Percentiles rank a stretch among this genome's conserved stretches.
These are phyloP conservation scores for Macrotrachela quadricornifera DNA, from an alignment of 1,140 invertebrate genomes.

Conservation along the genomic window DNA sequence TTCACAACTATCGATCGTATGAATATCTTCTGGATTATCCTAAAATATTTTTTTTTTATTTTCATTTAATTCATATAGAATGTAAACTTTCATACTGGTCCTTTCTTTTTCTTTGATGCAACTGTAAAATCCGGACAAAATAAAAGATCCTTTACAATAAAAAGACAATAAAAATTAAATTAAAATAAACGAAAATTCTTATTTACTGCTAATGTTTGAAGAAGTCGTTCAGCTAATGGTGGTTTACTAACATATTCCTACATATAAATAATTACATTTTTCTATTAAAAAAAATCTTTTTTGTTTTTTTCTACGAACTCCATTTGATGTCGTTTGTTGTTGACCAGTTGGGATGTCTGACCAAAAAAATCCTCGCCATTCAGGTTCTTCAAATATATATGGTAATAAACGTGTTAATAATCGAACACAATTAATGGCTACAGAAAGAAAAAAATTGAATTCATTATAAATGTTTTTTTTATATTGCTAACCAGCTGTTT, in stretches of 20 bases:
- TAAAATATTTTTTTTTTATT: slow-evolving; percentile 18
- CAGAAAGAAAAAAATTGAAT: too few relatives aligned
- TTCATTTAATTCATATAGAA: background rate
- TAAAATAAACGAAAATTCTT: slow-evolving; percentile 16
- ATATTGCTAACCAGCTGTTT: slow-evolving; percentile 51
- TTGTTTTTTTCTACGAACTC: slow-evolving; percentile 8
- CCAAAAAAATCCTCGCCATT: slow-evolving; percentile 98
- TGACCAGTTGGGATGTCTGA: slow-evolving; percentile 52
- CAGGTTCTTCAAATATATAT: slow-evolving; percentile 90
- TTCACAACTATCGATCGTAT: slow-evolving; percentile 89
- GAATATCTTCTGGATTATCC: slow-evolving; percentile 85
- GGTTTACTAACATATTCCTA: background rate
- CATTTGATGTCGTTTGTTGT: slow-evolving; percentile 16
- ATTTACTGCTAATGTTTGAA: background rate
- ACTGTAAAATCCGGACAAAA: slow-evolving; percentile 99
- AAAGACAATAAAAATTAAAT: slow-evolving; percentile 8
- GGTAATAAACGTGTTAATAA: slow-evolving; percentile 78
- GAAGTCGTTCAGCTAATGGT: too few relatives aligned
- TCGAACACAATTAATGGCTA: slow-evolving; percentile 76
- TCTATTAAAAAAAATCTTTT: background rate
- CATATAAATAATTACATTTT: background rate
- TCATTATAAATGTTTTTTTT: too few relatives aligned
- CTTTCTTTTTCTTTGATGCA: slow-evolving; percentile 46
- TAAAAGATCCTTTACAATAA: slow-evolving; percentile 47
- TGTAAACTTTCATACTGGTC: slow-evolving; percentile 13